These are phyloP conservation scores for Embidobia sp. DNA, from an alignment of 2,888 invertebrate genomes.

Conservation along the genomic window DNA sequence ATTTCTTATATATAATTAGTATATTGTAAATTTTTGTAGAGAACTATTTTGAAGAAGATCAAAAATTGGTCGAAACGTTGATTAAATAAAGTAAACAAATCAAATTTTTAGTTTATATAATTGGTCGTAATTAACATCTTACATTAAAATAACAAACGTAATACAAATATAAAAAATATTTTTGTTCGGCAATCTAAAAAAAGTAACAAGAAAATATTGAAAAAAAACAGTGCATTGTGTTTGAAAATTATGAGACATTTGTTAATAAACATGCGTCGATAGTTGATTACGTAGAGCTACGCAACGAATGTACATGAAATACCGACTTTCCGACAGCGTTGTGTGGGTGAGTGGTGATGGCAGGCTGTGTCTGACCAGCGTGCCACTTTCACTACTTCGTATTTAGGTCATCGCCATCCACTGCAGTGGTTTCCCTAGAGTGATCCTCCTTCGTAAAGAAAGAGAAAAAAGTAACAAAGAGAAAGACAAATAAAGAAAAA, in stretches of 20 bases:
- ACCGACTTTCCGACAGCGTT: slow-evolving; percentile 56
- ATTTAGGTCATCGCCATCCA: slow-evolving; percentile 80
- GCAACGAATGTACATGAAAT: slow-evolving; percentile 45
- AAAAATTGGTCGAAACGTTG: too few relatives aligned
- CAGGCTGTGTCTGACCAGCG: slow-evolving; percentile 79
- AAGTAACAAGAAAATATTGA: neutral
- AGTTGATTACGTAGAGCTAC: slow-evolving; percentile 54
- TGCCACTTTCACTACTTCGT: slow-evolving; percentile 81
- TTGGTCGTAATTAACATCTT: too few relatives aligned
- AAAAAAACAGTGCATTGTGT: slow-evolving; percentile 3
- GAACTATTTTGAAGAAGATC: too few relatives aligned
- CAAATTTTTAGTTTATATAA: too few relatives aligned
- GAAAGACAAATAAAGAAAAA: slow-evolving; percentile 57
- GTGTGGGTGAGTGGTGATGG: slow-evolving; percentile 73
- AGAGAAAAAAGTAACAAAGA: slow-evolving; percentile 51
- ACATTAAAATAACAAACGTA: too few relatives aligned
- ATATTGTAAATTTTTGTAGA: too few relatives aligned
- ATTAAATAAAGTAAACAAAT: too few relatives aligned
- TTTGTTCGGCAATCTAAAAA: too few relatives aligned
- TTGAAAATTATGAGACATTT: slow-evolving; percentile 36
- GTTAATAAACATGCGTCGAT: slow-evolving; percentile 52
- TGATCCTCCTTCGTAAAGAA: slow-evolving; percentile 56
- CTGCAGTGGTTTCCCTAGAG: slow-evolving; percentile 68
- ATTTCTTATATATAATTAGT: too few relatives aligned
- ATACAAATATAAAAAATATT: neutral